phyloP scores from a whole-genome alignment of 2,113 vertebrate genomes.

The Tachuris rubrigastra region DNA sequence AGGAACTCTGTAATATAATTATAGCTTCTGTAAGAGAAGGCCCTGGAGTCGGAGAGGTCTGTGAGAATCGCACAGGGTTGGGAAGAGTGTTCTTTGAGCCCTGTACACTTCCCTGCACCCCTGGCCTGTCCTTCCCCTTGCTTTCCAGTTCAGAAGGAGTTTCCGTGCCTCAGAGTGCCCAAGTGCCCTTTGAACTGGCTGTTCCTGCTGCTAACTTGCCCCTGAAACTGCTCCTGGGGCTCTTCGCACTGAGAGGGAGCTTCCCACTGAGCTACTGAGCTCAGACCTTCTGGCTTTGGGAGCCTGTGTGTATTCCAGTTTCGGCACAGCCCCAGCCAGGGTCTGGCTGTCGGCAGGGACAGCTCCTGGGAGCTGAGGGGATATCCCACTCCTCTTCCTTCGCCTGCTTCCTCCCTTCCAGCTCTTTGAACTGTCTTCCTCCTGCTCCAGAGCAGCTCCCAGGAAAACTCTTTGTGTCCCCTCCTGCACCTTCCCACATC shows the following conservation, averaged over 20 bases:
- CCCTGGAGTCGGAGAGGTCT: constrained; percentile 76
- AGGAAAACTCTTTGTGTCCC: background rate
- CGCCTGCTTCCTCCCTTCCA: background rate
- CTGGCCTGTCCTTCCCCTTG: background rate
- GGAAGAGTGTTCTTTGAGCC: constrained; percentile 68
- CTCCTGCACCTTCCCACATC: background rate
- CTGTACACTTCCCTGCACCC: background rate
- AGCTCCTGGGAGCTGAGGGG: background rate
- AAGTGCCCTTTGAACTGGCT: background rate
- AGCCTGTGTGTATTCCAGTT: rapidly evolving
- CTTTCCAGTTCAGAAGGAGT: background rate
- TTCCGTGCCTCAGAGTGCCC: background rate
- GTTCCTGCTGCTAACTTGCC: background rate
- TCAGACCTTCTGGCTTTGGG: background rate
- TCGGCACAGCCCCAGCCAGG: rapidly evolving
- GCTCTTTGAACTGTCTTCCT: background rate
- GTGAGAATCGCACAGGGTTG: constrained; percentile 72
- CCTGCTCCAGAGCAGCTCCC: background rate
- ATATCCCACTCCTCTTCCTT: background rate
- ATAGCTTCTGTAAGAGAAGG: constrained; percentile 82
- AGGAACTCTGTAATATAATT: constrained; percentile 80
- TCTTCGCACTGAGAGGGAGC: background rate
- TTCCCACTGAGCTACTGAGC: background rate
- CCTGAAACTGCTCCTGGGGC: background rate
- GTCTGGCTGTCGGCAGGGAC: background rate